phyloP scores from a whole-genome alignment of 2,888 invertebrate genomes.

The Ectobius pallidus region DNA sequence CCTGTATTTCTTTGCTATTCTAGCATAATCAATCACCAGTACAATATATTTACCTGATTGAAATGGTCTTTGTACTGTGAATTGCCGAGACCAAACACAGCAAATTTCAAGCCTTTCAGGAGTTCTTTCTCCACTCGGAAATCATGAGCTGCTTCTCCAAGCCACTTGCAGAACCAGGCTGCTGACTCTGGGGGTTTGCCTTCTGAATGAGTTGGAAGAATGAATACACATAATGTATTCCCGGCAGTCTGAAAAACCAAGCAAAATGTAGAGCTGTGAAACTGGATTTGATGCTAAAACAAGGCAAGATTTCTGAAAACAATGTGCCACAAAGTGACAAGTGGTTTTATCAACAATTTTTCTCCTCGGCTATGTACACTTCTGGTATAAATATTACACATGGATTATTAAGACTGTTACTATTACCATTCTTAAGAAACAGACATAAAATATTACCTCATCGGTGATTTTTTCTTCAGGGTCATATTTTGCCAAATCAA shows the following conservation, averaged over 20 bases:
- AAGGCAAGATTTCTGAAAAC: too few species aligned
- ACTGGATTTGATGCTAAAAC: background rate
- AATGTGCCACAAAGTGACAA: too few species aligned
- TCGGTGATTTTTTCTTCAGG: slow-evolving; percentile 37
- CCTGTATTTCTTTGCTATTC: rapidly evolving
- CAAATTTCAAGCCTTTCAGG: slow-evolving; percentile 55
- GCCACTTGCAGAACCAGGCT: slow-evolving; percentile 60
- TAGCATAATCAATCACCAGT: too few species aligned
- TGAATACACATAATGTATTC: slow-evolving; percentile 50
- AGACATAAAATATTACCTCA: too few species aligned
- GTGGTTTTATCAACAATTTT: too few species aligned
- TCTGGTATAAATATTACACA: too few species aligned
- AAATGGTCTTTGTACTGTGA: slow-evolving; percentile 57
- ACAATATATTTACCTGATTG: slow-evolving; percentile 51
- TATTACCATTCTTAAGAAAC: too few species aligned
- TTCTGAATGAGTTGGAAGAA: slow-evolving; percentile 60
- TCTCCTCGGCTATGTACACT: too few species aligned
- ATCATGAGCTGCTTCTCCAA: slow-evolving; percentile 59
- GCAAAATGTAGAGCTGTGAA: background rate
- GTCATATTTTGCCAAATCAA: slow-evolving; percentile 30
- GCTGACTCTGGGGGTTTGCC: slow-evolving; percentile 55
- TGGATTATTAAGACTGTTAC: too few species aligned
- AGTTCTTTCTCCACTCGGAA: slow-evolving; percentile 58
- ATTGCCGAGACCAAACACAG: slow-evolving; percentile 62
- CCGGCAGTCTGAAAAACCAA: slow-evolving; percentile 29